Evolutionary conservation across 1,140 invertebrate species (phyloP).

Genomic region (Ditylenchus dipsaci): DNA sequence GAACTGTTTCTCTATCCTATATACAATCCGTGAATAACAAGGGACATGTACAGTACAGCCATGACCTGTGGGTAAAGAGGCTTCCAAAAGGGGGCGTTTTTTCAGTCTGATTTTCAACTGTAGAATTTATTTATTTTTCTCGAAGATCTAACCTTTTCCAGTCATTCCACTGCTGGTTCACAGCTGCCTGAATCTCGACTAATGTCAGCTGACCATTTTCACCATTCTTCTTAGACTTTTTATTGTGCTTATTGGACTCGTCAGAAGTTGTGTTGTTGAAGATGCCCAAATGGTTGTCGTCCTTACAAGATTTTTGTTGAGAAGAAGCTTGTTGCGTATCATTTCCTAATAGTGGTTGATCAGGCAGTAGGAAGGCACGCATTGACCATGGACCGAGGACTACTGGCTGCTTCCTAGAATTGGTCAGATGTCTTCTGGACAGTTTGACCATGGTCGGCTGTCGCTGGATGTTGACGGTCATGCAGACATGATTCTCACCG

Average conservation of each 20-base stretch:
- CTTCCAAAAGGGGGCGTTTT: no score
- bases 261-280: not conserved
- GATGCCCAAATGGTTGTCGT: not conserved
- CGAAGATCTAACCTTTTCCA: constrained; percentile 22
- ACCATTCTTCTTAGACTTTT: constrained; percentile 7
- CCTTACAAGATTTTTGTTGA: not conserved
- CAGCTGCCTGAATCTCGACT: constrained; percentile 23
- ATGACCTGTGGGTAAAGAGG: no score
- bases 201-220: not conserved
- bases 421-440: constrained; percentile 13
- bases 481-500: constrained; percentile 44
- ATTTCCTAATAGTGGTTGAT: constrained; percentile 22
- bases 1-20: no score
- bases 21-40: no score
- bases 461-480: constrained; percentile 25
- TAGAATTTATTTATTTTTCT: no score
- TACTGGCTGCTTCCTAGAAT: constrained; percentile 22
- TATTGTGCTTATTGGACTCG: not conserved
- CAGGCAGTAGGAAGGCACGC: constrained; percentile 27
- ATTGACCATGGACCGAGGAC: constrained; percentile 44
- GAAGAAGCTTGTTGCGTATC: not conserved
- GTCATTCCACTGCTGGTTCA: constrained; percentile 30
- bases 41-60: no score
- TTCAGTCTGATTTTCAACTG: no score
- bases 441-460: constrained; percentile 36